Evolutionary conservation across 2,113 vertebrate genomes (phyloP), one percentile per base, ranked within the genome.

Genomic region (Hippocampus guttulatus): DNA sequence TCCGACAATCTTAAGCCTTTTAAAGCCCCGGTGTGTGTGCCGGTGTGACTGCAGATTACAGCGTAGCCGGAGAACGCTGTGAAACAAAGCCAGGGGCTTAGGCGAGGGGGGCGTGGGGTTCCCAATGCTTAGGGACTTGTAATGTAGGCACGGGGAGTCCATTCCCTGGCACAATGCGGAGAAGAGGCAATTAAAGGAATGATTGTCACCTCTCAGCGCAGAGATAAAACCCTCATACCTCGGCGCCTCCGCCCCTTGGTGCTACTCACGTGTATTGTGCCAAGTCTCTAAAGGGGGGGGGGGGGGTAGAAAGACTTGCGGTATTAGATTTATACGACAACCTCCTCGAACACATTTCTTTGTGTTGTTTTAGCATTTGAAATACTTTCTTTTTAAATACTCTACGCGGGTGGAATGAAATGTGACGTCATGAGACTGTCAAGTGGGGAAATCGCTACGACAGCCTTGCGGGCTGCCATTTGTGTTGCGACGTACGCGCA

Each of bases 11-110:
- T 82, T 80, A 81, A 84, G 78, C 79, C 82, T 71, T 78, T 80
- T 75, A 80, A 82, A 88, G 75, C 76, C 33, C 73, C 38, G 67
- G 66, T 67, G 60, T 71, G 78, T 54, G 67, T 51, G 67, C 58
- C 54, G 51, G 69, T 77, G 81, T 81, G 64, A 61, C 58, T 61
- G 58, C 27, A 61, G 82, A 86, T 88, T 88, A 86, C 60, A 74
- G 25, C 67, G 73, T 61, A 82, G 83, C 64, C 67, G 72, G 71
- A 80, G 67, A 77, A 68, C 57, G 27, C 76, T 83, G 73, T 64
- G 74, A 88, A 88, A 86, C 81, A 88, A 87, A 89, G 79, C 82
- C 81, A 73, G 73, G 58, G 75, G 43, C 75, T 87, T 80, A 79
- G 66, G 55, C 63, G 33, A 43, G 11, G 1, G 14, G 40, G 10